A percentile compares a stretch with the other conserved stretches of the same genome.
Evolutionary conservation across 2,888 invertebrate species (phyloP).

Genomic region (Dexiosoma caninum): DNA sequence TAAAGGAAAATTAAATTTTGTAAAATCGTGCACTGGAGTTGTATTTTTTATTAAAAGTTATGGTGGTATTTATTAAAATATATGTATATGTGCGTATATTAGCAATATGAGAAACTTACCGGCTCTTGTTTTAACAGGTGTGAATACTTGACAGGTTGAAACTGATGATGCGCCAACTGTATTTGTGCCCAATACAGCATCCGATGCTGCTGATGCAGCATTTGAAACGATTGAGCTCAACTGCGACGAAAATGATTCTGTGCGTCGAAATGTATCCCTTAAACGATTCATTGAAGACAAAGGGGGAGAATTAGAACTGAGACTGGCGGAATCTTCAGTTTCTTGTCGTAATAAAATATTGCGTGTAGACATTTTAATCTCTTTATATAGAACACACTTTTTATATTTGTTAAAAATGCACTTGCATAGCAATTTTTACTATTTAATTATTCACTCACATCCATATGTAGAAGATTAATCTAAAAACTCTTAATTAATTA

Average conservation of each 20-base stretch:
- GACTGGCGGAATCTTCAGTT: conserved; percentile 71
- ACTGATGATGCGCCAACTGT: conserved; percentile 52
- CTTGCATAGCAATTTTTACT: not conserved
- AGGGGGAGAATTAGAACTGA: conserved; percentile 79
- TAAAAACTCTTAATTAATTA: not conserved
- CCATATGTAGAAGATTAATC: not conserved
- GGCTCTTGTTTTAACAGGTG: conserved; percentile 68
- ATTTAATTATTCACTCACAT: not conserved
- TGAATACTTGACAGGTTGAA: conserved; percentile 51
- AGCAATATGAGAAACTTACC: conserved; percentile 68
- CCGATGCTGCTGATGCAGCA: conserved; percentile 72
- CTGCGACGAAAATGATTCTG: conserved; percentile 75
- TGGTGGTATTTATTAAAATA: no score
- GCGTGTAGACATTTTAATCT: conserved; percentile 71
- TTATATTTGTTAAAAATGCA: not conserved
- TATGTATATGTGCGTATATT: no score
- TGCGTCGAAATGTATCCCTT: conserved; percentile 75
- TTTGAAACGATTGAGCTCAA: conserved; percentile 73
- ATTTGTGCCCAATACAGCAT: conserved; percentile 71
- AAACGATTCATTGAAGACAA: conserved; percentile 78
- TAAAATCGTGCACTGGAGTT: no score
- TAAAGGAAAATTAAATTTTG: no score
- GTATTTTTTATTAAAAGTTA: no score
- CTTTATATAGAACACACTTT: conserved; percentile 10
- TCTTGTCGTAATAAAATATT: conserved; percentile 74